These are phyloP conservation scores for Acanthornis magna DNA, from an alignment of 2,797 vertebrate species.

Conservation along the genomic window DNA sequence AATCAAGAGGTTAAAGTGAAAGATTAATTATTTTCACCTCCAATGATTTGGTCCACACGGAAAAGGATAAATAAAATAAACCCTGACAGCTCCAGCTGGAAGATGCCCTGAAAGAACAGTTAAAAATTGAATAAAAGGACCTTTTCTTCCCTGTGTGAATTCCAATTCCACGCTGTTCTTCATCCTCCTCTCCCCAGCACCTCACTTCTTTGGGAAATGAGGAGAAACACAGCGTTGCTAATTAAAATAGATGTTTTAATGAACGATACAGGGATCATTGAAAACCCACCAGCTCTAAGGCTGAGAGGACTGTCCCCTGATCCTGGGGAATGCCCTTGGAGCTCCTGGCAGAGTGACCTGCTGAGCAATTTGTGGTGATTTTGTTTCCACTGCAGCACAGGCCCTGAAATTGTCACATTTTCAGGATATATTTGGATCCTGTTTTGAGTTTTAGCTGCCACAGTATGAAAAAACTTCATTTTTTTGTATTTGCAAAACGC, in stretches of 20 bases:
- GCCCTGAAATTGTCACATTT: background rate
- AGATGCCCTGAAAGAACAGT: background rate
- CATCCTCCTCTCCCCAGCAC: background rate
- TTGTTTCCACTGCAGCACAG: background rate
- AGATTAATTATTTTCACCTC: background rate
- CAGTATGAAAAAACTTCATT: background rate
- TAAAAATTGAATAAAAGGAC: background rate
- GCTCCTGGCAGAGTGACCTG: background rate
- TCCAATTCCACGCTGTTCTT: background rate
- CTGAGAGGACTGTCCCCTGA: background rate
- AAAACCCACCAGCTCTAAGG: background rate
- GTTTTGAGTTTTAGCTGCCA: background rate
- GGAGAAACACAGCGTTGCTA: background rate
- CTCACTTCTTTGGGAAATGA: background rate
- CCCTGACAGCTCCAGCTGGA: background rate
- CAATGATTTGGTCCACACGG: background rate
- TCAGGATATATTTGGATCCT: background rate
- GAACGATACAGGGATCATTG: no score
- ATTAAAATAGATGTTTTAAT: background rate
- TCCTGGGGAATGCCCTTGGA: accelerated
- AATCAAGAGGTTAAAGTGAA: background rate
- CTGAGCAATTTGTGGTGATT: background rate
- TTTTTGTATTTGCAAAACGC: background rate
- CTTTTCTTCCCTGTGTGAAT: background rate
- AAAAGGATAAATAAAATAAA: background rate